Evolutionary conservation across 2,113 vertebrate genomes (phyloP).

Genomic region (Anhinga rufa): DNA sequence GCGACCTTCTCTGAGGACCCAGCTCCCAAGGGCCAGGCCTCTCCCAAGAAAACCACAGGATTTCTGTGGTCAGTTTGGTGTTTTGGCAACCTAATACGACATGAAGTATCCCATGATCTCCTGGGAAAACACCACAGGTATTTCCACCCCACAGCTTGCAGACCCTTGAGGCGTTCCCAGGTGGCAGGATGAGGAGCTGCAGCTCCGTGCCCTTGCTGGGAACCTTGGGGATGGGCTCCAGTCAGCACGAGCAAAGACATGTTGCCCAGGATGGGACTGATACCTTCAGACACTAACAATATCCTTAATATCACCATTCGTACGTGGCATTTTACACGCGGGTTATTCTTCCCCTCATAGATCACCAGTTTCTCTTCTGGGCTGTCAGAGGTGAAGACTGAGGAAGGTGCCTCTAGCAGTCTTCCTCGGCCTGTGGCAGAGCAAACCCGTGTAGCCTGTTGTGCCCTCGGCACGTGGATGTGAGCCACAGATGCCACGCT

Average conservation of each 20-base stretch:
- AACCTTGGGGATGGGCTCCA: background rate
- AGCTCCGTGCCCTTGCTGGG: background rate
- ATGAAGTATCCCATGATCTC: too few relatives aligned
- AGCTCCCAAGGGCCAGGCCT: background rate
- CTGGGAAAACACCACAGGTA: background rate
- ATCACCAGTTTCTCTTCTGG: background rate
- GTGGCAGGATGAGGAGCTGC: background rate
- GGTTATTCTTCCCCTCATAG: background rate
- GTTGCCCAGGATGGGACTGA: background rate
- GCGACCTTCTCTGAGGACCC: background rate
- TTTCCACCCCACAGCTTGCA: background rate
- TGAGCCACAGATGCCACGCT: background rate
- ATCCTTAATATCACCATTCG: too few relatives aligned
- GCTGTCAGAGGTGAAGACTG: background rate
- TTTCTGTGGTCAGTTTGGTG: too few relatives aligned
- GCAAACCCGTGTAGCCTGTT: too few relatives aligned
- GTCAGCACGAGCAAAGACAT: background rate
- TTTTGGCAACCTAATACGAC: background rate
- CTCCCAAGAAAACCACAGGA: background rate
- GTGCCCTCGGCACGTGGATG: background rate
- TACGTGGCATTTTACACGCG: too few relatives aligned
- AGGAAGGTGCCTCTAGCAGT: background rate
- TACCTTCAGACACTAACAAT: background rate
- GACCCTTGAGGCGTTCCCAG: background rate
- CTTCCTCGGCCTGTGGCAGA: too few relatives aligned